phyloP scores from a whole-genome alignment of 2,888 invertebrate genomes.

The Belgica antarctica region DNA sequence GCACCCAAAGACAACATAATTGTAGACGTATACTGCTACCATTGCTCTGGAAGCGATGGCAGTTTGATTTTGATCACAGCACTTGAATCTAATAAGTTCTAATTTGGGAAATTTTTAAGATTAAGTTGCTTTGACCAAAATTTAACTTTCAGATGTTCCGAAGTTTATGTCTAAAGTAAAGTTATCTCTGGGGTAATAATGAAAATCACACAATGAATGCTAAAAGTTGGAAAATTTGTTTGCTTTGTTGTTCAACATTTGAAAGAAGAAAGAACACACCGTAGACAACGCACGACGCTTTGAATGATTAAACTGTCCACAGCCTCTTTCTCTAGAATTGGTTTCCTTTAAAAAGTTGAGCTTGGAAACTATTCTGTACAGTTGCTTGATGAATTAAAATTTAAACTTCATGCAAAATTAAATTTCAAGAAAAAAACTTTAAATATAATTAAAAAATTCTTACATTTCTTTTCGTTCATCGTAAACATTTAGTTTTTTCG shows the following conservation, averaged over 20 bases:
- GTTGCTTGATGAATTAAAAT: no score
- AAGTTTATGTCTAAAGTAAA: not conserved
- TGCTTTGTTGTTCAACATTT: not conserved
- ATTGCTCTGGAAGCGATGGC: no score
- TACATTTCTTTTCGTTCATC: not conserved
- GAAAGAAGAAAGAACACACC: not conserved
- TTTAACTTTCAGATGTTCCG: no score
- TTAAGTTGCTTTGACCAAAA: not conserved
- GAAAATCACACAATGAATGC: no score
- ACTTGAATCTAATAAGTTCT: no score
- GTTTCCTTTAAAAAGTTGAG: no score
- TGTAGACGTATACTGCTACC: no score
- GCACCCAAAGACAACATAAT: no score
- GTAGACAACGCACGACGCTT: conserved; percentile 28
- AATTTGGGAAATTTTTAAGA: not conserved
- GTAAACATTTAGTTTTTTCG: not conserved
- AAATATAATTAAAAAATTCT: conserved; percentile 40
- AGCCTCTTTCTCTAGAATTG: conserved; percentile 2
- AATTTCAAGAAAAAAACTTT: conserved; percentile 21
- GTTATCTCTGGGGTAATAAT: no score
- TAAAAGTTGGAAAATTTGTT: no score
- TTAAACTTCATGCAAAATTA: not conserved
- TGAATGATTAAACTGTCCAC: conserved; percentile 44
- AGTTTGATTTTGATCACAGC: no score
- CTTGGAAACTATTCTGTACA: no score